A percentile compares a stretch with the other conserved stretches of the same genome.
Conservation (phyloP, 30 jellyfish, hydroid and myxozoan genomes). For the Chrysaora quinquecirrha region DNA sequence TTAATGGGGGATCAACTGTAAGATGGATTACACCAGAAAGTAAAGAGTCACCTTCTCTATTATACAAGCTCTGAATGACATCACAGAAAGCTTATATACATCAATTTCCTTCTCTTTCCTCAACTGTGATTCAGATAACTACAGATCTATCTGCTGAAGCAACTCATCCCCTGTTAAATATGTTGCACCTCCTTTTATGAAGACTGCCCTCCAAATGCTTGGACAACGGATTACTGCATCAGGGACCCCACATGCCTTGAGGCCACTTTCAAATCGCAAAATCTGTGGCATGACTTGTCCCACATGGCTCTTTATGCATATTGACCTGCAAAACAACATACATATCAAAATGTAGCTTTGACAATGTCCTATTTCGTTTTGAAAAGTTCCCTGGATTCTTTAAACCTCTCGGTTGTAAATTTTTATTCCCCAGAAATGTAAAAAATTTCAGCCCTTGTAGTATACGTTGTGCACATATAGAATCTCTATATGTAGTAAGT, state of each 20-base stretch:
- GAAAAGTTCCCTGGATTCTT: neutral
- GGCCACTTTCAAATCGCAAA: neutral
- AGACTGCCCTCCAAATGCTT: constrained; percentile 1
- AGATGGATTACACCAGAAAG: constrained; percentile 1
- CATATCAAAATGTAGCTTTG: neutral
- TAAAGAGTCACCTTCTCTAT: neutral
- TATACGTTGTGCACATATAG: neutral
- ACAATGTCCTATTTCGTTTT: neutral
- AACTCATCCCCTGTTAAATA: neutral
- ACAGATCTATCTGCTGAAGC: neutral
- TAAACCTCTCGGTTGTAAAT: neutral
- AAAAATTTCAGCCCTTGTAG: neutral
- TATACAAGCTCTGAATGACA: neutral
- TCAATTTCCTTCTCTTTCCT: neutral
- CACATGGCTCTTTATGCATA: neutral
- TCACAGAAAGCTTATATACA: neutral
- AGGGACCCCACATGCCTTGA: constrained; percentile 4
- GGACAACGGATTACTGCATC: constrained; percentile 1
- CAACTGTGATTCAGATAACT: neutral
- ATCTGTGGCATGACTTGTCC: constrained; percentile 1
- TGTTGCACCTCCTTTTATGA: neutral
- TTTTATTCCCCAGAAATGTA: neutral
- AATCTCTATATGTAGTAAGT: too few relatives aligned
- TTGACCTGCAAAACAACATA: neutral
- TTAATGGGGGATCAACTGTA: neutral